A percentile compares a stretch with the other conserved stretches of the same genome.
phyloP scores from a whole-genome alignment of 2,888 invertebrate species.

The Caenorhabditis becei region DNA sequence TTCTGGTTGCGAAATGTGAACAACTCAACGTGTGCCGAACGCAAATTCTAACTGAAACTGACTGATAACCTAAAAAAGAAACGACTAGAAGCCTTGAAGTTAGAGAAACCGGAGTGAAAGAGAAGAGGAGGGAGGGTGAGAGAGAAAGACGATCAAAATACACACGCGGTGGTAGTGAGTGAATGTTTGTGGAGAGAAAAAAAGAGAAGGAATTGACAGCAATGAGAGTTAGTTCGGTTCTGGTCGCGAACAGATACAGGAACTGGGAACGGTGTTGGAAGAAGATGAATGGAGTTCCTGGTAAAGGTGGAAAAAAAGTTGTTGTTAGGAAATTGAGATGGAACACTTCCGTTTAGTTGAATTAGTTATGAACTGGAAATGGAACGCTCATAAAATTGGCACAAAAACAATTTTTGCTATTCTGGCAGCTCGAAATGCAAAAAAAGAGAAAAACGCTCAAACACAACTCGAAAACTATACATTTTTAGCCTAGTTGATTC shows the following conservation, averaged over 20 bases:
- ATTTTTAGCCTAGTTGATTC: too few species aligned
- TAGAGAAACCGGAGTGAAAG: neutral
- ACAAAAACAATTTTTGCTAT: too few species aligned
- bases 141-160: conserved; percentile 26
- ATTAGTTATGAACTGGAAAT: neutral
- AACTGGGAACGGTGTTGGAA: neutral
- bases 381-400: neutral
- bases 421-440: too few species aligned
- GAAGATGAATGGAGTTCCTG: neutral
- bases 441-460: too few species aligned
- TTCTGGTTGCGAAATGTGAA: too few species aligned
- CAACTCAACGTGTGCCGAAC: too few species aligned
- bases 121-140: neutral
- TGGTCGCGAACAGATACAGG: neutral
- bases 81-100: neutral
- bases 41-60: too few species aligned
- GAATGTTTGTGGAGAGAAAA: conserved; percentile 3
- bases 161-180: conserved; percentile 6
- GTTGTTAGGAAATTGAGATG: neutral
- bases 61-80: neutral
- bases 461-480: too few species aligned
- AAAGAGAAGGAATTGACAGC: neutral
- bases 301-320: neutral
- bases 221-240: neutral
- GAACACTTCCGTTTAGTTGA: too few species aligned